Evolutionary conservation across 2,888 invertebrate species (phyloP), one percentile per base, ranked within the genome.

Genomic region (Itoplectis maculator): DNA sequence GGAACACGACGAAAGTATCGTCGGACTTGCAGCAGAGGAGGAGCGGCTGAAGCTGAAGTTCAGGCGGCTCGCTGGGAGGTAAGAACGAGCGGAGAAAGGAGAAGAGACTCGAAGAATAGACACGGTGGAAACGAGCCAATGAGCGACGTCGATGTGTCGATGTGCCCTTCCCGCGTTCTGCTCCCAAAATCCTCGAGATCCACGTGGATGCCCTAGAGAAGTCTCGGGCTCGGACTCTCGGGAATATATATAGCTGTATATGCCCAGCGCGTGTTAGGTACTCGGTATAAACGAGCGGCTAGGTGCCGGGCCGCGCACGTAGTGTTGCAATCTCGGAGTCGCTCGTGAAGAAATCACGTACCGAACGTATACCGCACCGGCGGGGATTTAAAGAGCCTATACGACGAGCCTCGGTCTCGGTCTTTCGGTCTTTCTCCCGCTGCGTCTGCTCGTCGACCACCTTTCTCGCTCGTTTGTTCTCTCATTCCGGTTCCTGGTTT

Each of bases 131-230:
- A 35, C 68, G 65, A 79, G 49, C 35, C 45, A 65, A 68, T 59
- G 42, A 66, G 35, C n/a, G 29, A 18, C 35, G 15, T 13, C 29
- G 72, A 40, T 65, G 37, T 23, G 5, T 59, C n/a, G 20, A 15
- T 35, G 37, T 69, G 42, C 40, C 51, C 68, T 37, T 66, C 70
- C 51, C 76, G 75, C 56, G 61, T 47, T 61, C 49, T 59, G 51
- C 74, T 82, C 75, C 73, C 59, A 66, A 82, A 80, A 76, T 82
- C 75, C 47, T 5, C 11, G 11, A 69, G 65, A 40, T 76, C 82
- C 85, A 85, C 82, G 83, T 85, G 85, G 70, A 85, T 80, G 85
- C 69, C 83, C 83, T 74, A 56, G 65, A 79, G 63, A 83, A 66
- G 35, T 65, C 69, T 49, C 47, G 65, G 56, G 47, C 51, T 29